Conservation (phyloP, 2,113 vertebrate genomes). For the Hirundichthys speculiger region DNA sequence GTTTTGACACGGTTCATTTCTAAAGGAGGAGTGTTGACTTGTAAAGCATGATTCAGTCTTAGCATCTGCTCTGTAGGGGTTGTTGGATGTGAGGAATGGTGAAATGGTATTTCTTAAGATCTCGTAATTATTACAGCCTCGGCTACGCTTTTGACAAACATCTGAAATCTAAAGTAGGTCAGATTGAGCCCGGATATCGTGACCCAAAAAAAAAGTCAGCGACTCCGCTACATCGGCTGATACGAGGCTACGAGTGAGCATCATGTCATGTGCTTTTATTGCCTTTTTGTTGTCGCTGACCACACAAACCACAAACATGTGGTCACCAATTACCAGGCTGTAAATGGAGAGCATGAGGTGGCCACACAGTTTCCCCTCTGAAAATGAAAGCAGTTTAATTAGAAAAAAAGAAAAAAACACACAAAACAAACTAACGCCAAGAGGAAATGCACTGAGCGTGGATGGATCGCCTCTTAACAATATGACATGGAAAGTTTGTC, state of each 20-base stretch:
- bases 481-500: slow-evolving; percentile 70
- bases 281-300: slow-evolving; percentile 36
- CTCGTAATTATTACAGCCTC: no score
- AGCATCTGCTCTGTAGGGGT: no score
- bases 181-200: slow-evolving; percentile 18
- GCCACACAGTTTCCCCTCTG: slow-evolving; percentile 51
- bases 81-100: no score
- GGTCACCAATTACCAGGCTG: slow-evolving; percentile 62
- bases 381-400: slow-evolving; percentile 20
- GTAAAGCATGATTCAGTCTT: no score
- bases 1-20: no score
- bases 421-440: slow-evolving; percentile 13
- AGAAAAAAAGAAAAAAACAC: no score
- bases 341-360: slow-evolving; percentile 78
- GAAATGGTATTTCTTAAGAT: no score
- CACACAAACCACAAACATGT: slow-evolving; percentile 54
- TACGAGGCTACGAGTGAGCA: slow-evolving; percentile 17
- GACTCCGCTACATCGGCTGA: slow-evolving; percentile 17
- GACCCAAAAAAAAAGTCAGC: not conserved
- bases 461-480: slow-evolving; percentile 37
- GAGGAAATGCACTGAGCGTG: slow-evolving; percentile 6
- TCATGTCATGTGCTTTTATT: slow-evolving; percentile 48
- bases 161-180: slow-evolving; percentile 40
- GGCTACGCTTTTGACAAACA: no score
- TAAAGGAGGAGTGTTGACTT: no score